Base-by-base conservation (phyloP, 2,113 vertebrate species). In the Nothobranchius furzeri region DNA sequence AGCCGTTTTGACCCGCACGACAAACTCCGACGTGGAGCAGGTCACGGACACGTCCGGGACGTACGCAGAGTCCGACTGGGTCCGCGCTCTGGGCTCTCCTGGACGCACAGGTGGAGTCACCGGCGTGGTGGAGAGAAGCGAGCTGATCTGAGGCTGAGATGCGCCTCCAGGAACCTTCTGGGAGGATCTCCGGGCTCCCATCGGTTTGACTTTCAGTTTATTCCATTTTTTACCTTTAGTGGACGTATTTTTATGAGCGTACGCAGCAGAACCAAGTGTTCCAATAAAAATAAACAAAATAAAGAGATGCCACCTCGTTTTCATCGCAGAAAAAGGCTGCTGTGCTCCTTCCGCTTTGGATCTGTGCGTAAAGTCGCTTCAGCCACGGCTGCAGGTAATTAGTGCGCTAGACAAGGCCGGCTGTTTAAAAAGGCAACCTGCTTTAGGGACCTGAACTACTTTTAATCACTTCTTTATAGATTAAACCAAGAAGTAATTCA, bases 11-110 rank as follows among this genome's bases (percentile, higher is more conserved):
- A 92, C 86, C 40, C 89, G 81, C 54, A 93, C 69, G 0, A 88
- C 82, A 0, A 93, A 67, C 30, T 85, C 71, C 1, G 67, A 73
- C 0, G 77, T 43, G 24, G 81, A 84, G 55, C 92, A 93, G 37
- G 73, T 85, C 0, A 90, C 83, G 0, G 88, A 90, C 0, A 92
- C 90, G 46, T 91, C 88, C 0, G 85, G 48, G 3, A 87, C 64
- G 50, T n/a, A 3, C 2, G 60, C 48, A 4, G 56, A 57, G 55
- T 54, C 67, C 35, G 74, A 48, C 60, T 47, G 65, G 42, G 49
- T 20, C 2, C 59, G 46, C 2, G 43, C 10, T 0, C 10, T 11
- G 1, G 46, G 12, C 13, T 50, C 24, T 1, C 1, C 52, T 3
- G 51, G 36, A 11, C 53, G 37, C 47, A 13, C 0, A 59, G 12